A percentile compares a stretch with the other conserved stretches of the same genome.
Conservation (phyloP, 2,113 vertebrate genomes). For the Callithrix jacchus region DNA sequence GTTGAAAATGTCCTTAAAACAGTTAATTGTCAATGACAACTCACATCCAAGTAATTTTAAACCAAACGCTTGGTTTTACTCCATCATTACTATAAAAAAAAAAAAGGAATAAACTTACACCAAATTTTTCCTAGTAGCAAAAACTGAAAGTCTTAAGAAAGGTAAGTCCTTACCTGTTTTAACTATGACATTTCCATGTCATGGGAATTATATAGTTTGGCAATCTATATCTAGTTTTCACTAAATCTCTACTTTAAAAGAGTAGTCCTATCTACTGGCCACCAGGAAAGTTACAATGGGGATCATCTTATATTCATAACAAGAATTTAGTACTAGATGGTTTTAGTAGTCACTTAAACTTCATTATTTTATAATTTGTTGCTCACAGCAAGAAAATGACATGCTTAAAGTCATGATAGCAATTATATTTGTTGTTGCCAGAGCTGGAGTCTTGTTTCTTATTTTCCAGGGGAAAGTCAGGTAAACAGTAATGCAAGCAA, state of each 20-base stretch:
- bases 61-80: background rate
- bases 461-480: background rate
- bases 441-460: background rate
- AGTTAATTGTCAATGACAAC: slow-evolving; percentile 1
- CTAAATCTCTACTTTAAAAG: background rate
- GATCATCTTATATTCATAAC: background rate
- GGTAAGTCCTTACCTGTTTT: background rate
- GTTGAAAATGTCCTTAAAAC: background rate
- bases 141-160: background rate
- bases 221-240: background rate
- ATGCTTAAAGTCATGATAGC: background rate
- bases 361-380: background rate
- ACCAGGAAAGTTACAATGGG: background rate
- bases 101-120: background rate
- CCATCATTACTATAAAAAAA: background rate
- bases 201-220: background rate
- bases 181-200: background rate
- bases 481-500: background rate
- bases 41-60: slow-evolving; percentile 19
- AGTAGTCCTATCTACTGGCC: background rate
- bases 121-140: background rate
- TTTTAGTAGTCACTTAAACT: background rate
- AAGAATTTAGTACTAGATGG: background rate
- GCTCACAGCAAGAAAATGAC: slow-evolving; percentile 1
- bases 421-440: background rate